Evolutionary conservation across 2,888 invertebrate genomes (phyloP).

Genomic region (Sycophila texana): DNA sequence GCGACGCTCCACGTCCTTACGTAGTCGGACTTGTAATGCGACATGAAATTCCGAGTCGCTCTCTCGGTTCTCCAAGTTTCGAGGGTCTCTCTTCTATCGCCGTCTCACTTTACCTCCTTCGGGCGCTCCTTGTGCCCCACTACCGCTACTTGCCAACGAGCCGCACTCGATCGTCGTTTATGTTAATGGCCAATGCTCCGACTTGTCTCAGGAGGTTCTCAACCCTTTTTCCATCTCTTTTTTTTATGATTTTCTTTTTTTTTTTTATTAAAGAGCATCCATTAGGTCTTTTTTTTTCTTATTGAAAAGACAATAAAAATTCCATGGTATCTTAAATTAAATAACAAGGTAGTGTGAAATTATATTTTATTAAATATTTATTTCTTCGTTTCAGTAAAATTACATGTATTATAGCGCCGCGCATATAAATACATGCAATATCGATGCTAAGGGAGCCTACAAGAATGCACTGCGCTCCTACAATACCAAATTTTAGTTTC

Average conservation of each 20-base stretch:
- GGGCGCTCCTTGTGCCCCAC: slow-evolving; percentile 56
- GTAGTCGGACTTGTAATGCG: slow-evolving; percentile 68
- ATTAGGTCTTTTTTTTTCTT: too few relatives aligned
- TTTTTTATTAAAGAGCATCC: slow-evolving; percentile 52
- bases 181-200: slow-evolving; percentile 40
- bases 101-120: slow-evolving; percentile 59
- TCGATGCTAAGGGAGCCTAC: too few relatives aligned
- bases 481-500: too few relatives aligned
- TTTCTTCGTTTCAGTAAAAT: too few relatives aligned
- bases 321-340: too few relatives aligned
- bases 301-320: too few relatives aligned
- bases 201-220: slow-evolving; percentile 34
- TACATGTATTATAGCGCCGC: too few relatives aligned
- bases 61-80: slow-evolving; percentile 62
- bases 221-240: slow-evolving; percentile 7
- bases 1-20: slow-evolving; percentile 60
- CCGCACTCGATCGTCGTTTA: slow-evolving; percentile 52
- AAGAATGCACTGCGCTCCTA: too few relatives aligned
- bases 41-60: slow-evolving; percentile 65
- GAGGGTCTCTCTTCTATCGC: slow-evolving; percentile 54
- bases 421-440: too few relatives aligned
- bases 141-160: slow-evolving; percentile 48
- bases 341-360: too few relatives aligned
- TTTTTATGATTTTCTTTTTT: too few relatives aligned
- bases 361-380: too few relatives aligned